Percentiles rank a stretch among this genome's conserved stretches.
These are phyloP conservation scores for Carassius gibelio DNA, from an alignment of 2,113 vertebrate genomes.

Conservation along the genomic window DNA sequence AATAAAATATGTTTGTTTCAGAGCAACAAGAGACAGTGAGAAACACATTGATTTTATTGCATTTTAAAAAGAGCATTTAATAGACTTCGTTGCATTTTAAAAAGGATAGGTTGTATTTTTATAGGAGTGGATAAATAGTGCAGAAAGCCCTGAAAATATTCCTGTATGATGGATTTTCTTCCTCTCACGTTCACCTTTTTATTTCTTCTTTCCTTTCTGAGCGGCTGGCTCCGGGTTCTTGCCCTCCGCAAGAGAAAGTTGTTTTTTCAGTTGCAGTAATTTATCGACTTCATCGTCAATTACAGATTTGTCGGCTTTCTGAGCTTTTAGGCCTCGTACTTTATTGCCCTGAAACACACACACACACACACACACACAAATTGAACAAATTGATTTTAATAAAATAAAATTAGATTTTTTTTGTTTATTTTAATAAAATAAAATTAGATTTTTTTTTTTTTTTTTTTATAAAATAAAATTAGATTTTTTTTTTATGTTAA, in stretches of 20 bases:
- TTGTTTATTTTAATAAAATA: too few relatives aligned
- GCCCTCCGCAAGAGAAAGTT: conserved; percentile 81
- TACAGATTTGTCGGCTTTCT: conserved; percentile 82
- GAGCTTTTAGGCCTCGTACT: conserved; percentile 83
- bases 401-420: too few relatives aligned
- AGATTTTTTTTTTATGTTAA: too few relatives aligned
- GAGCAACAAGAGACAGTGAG: neutral
- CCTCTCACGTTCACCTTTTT: conserved; percentile 52
- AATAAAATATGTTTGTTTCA: neutral
- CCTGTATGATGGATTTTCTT: neutral
- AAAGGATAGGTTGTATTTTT: neutral
- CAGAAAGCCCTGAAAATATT: conserved; percentile 11
- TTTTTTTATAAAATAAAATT: too few relatives aligned
- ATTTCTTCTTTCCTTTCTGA: conserved; percentile 85
- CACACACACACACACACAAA: too few relatives aligned
- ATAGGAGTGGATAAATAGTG: neutral
- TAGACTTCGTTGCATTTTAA: conserved; percentile 5
- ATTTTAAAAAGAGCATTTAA: neutral
- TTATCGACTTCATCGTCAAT: conserved; percentile 77
- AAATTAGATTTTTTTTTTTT: too few relatives aligned
- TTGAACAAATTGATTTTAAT: too few relatives aligned
- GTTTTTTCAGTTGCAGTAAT: conserved; percentile 86
- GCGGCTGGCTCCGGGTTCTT: conserved; percentile 68
- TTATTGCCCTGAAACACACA: conserved; percentile 74
- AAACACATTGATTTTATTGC: conserved; percentile 27